Conservation (phyloP, 2,113 vertebrate genomes). For the Eublepharis macularius region DNA sequence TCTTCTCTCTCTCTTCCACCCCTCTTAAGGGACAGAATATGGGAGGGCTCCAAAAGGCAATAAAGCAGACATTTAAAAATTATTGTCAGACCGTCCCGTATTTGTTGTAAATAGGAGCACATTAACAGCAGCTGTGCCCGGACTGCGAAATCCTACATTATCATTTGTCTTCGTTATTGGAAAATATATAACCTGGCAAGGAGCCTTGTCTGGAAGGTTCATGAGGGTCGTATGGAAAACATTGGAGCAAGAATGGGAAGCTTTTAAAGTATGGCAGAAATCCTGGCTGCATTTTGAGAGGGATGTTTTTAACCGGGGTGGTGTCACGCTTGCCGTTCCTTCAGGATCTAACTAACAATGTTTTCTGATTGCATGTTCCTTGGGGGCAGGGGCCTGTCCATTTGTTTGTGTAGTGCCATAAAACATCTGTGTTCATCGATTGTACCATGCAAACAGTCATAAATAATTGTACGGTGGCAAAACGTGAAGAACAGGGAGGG, state of each 20-base stretch:
- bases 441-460: background rate
- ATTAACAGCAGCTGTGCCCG: background rate
- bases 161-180: constrained; percentile 45
- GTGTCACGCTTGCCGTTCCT: background rate
- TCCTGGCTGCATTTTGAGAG: background rate
- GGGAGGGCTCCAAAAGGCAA: background rate
- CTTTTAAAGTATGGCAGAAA: background rate
- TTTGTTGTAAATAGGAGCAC: constrained; percentile 7
- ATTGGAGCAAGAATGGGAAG: background rate
- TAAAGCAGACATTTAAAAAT: constrained; percentile 30
- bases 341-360: accelerated
- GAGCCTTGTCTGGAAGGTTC: constrained; percentile 45
- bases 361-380: background rate
- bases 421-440: background rate
- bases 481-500: no score
- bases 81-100: background rate
- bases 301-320: accelerated
- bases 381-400: background rate
- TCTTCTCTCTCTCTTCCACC: background rate
- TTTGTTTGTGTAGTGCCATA: background rate
- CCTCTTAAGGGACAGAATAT: background rate
- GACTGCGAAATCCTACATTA: constrained; percentile 38
- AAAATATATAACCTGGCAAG: constrained; percentile 21
- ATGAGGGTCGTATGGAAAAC: constrained; percentile 40
- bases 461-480: background rate